Evolutionary conservation across 2,113 vertebrate species (phyloP), one percentile per base, ranked within the genome.

Genomic region (Emydura subglobosa): DNA sequence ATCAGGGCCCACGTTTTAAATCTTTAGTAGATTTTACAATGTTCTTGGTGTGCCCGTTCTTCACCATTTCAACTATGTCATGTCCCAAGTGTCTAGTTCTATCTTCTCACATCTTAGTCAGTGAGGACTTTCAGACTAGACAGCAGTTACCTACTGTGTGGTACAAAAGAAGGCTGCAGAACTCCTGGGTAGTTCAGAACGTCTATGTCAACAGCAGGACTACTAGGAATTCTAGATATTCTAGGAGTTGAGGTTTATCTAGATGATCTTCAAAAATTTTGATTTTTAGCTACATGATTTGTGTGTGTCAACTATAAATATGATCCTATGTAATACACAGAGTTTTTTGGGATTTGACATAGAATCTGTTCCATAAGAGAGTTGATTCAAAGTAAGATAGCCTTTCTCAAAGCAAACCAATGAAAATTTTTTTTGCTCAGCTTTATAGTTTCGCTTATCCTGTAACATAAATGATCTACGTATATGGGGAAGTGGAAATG

Each of bases 251-350:
- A 5, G 17, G n/a, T 61, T 88, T 55, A 55, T 55, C 54, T 55
- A 55, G 54, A 55, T 55, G 24, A 55, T 55, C 54, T 25, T 22
- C 55, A 39, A 21, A 81, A 55, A 0, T 50, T 39, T 50, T 94
- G 22, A 44, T 22, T 91, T 80, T 31, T 90, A 65, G 83, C 17
- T 39, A 17, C 42, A 76, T 57, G 10, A 85, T 68, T 88, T 92
- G 83, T 85, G 7, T n/a, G 3, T 3, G 8, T 34, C 79, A 88
- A 42, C 24, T 5, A 39, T 83, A 95, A 82, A 42, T 31, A 51
- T 1, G 47, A 17, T 49, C 76, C n/a, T 68, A 0, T 11, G 5
- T 65, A 49, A 9, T 55, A 47, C 12, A 1, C n/a, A 82, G 49
- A 7, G 17, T 85, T 79, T 11, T 87, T 81, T 10, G 51, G 74